These are phyloP conservation scores for Mareca penelope DNA, from an alignment of 2,797 vertebrate species.

Conservation along the genomic window DNA sequence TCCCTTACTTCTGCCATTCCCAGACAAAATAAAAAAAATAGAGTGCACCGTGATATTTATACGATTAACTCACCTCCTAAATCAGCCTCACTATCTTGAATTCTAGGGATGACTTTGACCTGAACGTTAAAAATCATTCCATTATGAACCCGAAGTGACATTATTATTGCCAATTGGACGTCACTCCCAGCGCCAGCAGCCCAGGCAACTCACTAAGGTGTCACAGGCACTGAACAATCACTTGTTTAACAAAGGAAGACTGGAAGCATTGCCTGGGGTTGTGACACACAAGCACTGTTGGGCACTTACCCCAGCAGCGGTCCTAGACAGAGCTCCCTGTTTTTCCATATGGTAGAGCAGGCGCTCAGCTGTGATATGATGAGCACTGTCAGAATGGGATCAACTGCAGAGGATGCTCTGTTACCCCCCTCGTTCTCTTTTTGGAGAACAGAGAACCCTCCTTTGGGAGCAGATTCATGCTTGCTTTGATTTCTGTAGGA, in stretches of 20 bases:
- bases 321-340: neutral
- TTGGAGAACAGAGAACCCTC: neutral
- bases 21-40: neutral
- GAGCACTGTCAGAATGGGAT: constrained; percentile 29
- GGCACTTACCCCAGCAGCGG: neutral
- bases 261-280: neutral
- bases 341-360: neutral
- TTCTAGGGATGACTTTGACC: neutral
- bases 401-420: neutral
- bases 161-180: neutral
- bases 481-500: neutral
- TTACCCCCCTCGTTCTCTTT: neutral
- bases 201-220: neutral
- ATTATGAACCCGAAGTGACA: neutral
- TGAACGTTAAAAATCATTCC: neutral
- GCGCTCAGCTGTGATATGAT: neutral
- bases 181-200: neutral
- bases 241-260: neutral
- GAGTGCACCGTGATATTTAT: too few relatives aligned
- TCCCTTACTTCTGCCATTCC: neutral
- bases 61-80: neutral
- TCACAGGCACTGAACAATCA: neutral
- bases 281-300: neutral
- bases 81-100: neutral
- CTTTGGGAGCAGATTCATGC: neutral